Evolutionary conservation across 2,888 invertebrate species (phyloP).

Genomic region (Archips crataeganus): DNA sequence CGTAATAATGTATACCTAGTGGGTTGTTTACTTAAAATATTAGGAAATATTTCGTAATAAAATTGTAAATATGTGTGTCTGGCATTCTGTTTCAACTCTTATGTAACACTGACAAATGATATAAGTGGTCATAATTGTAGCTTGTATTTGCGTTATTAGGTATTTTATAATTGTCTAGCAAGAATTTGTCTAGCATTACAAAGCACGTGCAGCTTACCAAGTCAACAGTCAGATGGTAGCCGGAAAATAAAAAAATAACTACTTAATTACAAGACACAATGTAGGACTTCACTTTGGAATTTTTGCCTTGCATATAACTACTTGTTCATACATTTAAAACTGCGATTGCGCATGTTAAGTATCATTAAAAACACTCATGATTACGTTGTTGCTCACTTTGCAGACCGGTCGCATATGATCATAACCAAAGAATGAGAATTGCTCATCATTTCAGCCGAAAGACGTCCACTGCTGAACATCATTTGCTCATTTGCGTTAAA

Average conservation of each 20-base stretch:
- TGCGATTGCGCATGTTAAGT: background rate
- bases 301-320: background rate
- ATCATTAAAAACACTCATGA: background rate
- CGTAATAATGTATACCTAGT: background rate
- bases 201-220: constrained; percentile 76
- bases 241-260: constrained; percentile 57
- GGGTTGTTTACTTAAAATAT: background rate
- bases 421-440: too few relatives aligned
- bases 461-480: too few relatives aligned
- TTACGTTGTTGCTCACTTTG: background rate
- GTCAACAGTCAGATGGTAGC: constrained; percentile 55
- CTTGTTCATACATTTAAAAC: background rate
- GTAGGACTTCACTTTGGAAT: background rate
- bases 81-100: background rate
- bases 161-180: constrained; percentile 37
- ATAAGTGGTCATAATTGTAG: background rate
- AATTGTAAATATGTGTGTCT: background rate
- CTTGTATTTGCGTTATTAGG: background rate
- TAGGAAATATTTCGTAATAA: background rate
- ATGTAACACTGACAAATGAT: background rate
- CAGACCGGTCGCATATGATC: background rate
- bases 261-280: constrained; percentile 6
- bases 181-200: constrained; percentile 55
- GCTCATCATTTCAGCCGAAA: too few relatives aligned
- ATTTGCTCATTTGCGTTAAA: too few relatives aligned